Base-by-base conservation (phyloP, 64 coral and sea anemone genomes). In the Actinia tenebrosa region DNA sequence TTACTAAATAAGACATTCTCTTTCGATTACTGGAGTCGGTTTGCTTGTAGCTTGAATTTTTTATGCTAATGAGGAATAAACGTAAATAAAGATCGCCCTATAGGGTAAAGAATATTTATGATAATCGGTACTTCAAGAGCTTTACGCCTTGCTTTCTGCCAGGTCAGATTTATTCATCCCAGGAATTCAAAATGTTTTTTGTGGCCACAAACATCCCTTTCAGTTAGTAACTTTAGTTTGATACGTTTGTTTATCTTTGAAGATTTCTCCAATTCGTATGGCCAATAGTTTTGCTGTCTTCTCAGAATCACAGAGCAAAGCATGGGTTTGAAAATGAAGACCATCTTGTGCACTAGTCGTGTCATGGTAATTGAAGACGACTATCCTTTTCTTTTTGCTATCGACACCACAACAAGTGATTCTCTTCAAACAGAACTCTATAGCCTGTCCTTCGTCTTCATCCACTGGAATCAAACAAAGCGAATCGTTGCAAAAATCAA, bases 371-470 rank as follows among this genome's bases (percentile, higher is more conserved):
- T 81, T 81, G 6, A 81, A 81, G 19, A 54, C 79, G 9, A 81
- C 53, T 14, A 81, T 81, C 11, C 17, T 81, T 23, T 45, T 46
- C 18, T 54, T 46, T 81, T 53, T 81, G 5, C 79, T 46, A 53
- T 81, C 79, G 9, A 81, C 79, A 20, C 79, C 79, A 81, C 79
- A 81, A 11, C 79, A 81, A 52, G 22, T 81, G 50, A 81, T 81
- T 13, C 79, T 81, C 3, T 54, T 50, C 22, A 81, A 53, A 17
- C 45, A 20, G 17, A 81, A 81, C 14, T 52, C 79, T 23, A 81
- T 6, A 20, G 79, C 22, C 26, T 66, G 19, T 79, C 19, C n/a
- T 18, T 42, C 77, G 10, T 45, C 50, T 81, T 81, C 44, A 22
- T 15, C 19, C 3, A 25, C 18, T 4, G 79, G 50, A 18, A 5